Conservation (phyloP, 2,797 vertebrate genomes). For the Spinus olivaceus region DNA sequence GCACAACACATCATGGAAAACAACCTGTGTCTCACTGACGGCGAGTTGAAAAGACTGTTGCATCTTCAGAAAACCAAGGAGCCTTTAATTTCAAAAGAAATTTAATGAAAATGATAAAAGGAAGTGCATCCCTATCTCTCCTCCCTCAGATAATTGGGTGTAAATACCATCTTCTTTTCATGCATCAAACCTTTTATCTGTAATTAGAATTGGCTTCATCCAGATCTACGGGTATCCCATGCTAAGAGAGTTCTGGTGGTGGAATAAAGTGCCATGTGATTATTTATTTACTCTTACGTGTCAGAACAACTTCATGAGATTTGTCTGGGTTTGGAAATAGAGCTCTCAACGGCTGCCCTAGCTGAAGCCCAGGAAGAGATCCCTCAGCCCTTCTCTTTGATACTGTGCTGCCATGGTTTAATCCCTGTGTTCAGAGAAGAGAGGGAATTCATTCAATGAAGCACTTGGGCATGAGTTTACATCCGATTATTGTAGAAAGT, state of each 20-base stretch:
- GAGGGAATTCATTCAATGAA: neutral
- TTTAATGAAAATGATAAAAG: slow-evolving; percentile 63
- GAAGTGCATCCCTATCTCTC: slow-evolving; percentile 25
- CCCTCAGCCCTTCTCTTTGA: fast-evolving
- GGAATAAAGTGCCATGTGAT: slow-evolving; percentile 25
- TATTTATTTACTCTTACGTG: slow-evolving; percentile 52
- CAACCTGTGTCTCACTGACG: neutral
- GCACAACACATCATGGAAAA: neutral
- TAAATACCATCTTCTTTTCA: slow-evolving; percentile 60
- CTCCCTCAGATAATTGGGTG: slow-evolving; percentile 57
- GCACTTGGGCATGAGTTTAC: neutral
- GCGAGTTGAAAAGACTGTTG: slow-evolving; percentile 44
- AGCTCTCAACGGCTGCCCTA: neutral
- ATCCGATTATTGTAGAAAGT: neutral
- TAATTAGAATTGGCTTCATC: slow-evolving; percentile 57
- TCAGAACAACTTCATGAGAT: slow-evolving; percentile 33
- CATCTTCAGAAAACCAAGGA: slow-evolving; percentile 37
- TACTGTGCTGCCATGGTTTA: neutral
- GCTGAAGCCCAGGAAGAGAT: neutral
- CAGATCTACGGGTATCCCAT: slow-evolving; percentile 29
- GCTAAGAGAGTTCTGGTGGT: neutral
- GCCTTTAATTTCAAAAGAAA: slow-evolving; percentile 56
- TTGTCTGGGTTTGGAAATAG: neutral
- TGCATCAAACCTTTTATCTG: slow-evolving; percentile 59
- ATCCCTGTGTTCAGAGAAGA: fast-evolving